A percentile compares a stretch with the other conserved stretches of the same genome.
Evolutionary conservation across 2,797 vertebrate species (phyloP).

Genomic region (Girardinus metallicus): DNA sequence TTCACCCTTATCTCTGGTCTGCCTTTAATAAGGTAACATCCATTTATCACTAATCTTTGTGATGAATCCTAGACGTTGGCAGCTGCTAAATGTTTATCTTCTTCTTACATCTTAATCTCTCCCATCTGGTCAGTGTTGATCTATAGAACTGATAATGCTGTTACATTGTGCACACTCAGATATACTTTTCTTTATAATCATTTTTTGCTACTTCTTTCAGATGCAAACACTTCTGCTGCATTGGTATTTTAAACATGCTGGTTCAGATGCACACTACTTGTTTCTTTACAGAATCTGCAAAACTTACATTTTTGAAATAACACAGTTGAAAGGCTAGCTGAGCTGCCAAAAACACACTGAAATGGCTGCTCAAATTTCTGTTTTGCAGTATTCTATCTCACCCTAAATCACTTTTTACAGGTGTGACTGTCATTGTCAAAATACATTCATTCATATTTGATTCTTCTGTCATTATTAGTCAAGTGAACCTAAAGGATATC

Average conservation of each 20-base stretch:
- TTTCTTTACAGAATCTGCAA: slow-evolving; percentile 30
- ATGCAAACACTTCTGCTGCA: background rate
- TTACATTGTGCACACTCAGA: slow-evolving; percentile 48
- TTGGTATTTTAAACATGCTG: slow-evolving; percentile 9
- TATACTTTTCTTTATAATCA: slow-evolving; percentile 15
- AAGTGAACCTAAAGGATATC: background rate
- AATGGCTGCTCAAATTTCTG: background rate
- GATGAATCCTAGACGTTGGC: slow-evolving; percentile 15
- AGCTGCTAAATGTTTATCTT: slow-evolving; percentile 34
- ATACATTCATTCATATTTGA: background rate
- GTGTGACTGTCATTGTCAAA: background rate
- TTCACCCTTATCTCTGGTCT: slow-evolving; percentile 39
- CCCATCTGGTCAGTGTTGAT: slow-evolving; percentile 51
- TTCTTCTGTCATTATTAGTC: background rate
- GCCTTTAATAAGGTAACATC: slow-evolving; percentile 40
- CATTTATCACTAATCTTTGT: slow-evolving; percentile 16
- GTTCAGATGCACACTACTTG: slow-evolving; percentile 14
- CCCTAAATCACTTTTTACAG: background rate
- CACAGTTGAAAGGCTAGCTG: background rate
- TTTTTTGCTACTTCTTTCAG: slow-evolving; percentile 22
- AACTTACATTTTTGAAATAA: slow-evolving; percentile 41
- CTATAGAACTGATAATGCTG: slow-evolving; percentile 56
- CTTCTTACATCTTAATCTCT: slow-evolving; percentile 52
- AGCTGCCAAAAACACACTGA: slow-evolving; percentile 13
- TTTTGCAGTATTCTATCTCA: background rate